Evolutionary conservation across 2,113 vertebrate genomes (phyloP).

Genomic region (Diadophis punctatus): DNA sequence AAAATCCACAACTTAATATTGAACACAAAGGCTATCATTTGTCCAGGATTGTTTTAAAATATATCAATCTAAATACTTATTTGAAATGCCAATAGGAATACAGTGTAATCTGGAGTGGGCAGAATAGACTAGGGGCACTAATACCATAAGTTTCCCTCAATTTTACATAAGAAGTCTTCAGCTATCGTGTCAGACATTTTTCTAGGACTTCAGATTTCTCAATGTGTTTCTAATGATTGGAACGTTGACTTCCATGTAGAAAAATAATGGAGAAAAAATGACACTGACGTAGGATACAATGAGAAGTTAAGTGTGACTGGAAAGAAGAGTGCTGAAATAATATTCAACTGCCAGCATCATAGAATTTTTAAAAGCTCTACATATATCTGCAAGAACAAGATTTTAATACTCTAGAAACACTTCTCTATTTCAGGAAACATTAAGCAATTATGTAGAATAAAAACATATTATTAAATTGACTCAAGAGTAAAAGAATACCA

Average conservation of each 20-base stretch:
- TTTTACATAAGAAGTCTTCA: neutral
- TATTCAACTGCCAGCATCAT: neutral
- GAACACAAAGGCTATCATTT: neutral
- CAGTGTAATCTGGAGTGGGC: neutral
- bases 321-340: neutral
- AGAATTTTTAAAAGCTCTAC: neutral
- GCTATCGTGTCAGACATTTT: neutral
- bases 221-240: neutral
- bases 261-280: neutral
- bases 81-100: neutral
- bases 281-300: neutral
- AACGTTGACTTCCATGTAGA: neutral
- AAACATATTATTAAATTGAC: neutral
- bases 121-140: neutral
- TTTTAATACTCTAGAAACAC: neutral
- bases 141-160: neutral
- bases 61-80: neutral
- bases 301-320: neutral
- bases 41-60: neutral
- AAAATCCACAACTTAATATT: neutral
- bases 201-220: neutral
- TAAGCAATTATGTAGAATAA: neutral
- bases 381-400: neutral
- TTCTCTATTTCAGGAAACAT: neutral
- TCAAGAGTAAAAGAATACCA: too few species aligned